phyloP scores from a whole-genome alignment of 2,888 invertebrate genomes.

The Cordilura impudica region DNA sequence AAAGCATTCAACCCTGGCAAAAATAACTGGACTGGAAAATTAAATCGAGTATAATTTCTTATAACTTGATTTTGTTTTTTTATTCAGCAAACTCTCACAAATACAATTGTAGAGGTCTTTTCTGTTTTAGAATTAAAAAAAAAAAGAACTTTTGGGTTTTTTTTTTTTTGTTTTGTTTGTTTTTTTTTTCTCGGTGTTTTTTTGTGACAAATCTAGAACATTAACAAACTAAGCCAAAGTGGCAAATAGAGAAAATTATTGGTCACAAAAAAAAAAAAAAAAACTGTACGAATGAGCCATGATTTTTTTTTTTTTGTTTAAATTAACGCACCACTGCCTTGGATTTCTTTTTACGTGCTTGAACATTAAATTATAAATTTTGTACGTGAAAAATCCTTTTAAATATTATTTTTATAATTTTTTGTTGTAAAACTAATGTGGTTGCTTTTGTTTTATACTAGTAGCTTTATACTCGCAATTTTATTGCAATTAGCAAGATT shows the following conservation, averaged over 20 bases:
- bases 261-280: not conserved
- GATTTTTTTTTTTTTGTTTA: not conserved
- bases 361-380: not conserved
- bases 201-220: constrained; percentile 16
- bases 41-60: constrained; percentile 72
- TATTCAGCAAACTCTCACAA: not conserved
- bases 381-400: too few relatives aligned
- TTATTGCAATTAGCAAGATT: too few relatives aligned
- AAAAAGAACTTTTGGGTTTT: too few relatives aligned
- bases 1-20: constrained; percentile 50
- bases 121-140: not conserved
- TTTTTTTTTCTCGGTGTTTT: not conserved
- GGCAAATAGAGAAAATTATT: constrained; percentile 17
- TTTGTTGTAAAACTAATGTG: too few relatives aligned
- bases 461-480: too few relatives aligned
- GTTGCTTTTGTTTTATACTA: too few relatives aligned
- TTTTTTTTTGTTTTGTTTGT: not conserved
- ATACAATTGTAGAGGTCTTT: not conserved
- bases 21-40: constrained; percentile 73
- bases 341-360: not conserved
- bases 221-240: constrained; percentile 1
- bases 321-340: not conserved
- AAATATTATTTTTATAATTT: too few relatives aligned
- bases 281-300: not conserved
- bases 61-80: constrained; percentile 47